Evolutionary conservation across 2,113 vertebrate genomes (phyloP).

Genomic region (human (Homo sapiens)): DNA sequence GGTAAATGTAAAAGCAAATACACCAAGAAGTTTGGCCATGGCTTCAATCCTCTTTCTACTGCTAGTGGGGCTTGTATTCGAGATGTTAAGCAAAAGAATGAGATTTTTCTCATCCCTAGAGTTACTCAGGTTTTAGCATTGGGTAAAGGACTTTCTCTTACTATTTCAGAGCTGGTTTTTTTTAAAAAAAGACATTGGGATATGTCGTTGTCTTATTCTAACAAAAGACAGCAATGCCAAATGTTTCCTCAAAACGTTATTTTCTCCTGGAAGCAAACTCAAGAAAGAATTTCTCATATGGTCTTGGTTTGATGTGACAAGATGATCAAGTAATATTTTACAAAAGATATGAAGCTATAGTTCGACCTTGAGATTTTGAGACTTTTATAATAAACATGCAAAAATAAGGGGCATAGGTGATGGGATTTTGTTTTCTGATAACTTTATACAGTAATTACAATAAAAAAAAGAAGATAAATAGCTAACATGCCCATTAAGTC

Average conservation of each 20-base stretch:
- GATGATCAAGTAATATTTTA: too few species aligned
- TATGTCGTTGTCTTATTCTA: neutral
- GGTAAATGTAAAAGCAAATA: neutral
- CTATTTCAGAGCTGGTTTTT: neutral
- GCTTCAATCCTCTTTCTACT: rapidly evolving
- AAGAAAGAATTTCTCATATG: neutral
- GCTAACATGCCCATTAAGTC: too few species aligned
- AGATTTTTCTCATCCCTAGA: too few species aligned
- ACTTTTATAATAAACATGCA: neutral
- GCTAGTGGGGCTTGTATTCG: rapidly evolving
- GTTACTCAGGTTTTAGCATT: neutral
- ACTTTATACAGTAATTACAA: neutral
- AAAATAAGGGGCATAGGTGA: neutral
- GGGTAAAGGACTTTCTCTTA: neutral
- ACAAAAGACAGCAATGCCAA: neutral
- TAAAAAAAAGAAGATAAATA: too few species aligned
- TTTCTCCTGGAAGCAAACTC: neutral
- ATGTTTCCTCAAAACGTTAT: neutral
- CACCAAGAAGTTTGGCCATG: rapidly evolving
- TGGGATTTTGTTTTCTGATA: neutral
- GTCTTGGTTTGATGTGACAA: neutral
- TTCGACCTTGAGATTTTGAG: neutral
- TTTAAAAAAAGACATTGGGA: neutral
- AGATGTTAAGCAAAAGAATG: rapidly evolving
- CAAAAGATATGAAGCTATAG: neutral